Base-by-base conservation (phyloP, 2,113 vertebrate genomes). In the Dendropsophus ebraccatus region DNA sequence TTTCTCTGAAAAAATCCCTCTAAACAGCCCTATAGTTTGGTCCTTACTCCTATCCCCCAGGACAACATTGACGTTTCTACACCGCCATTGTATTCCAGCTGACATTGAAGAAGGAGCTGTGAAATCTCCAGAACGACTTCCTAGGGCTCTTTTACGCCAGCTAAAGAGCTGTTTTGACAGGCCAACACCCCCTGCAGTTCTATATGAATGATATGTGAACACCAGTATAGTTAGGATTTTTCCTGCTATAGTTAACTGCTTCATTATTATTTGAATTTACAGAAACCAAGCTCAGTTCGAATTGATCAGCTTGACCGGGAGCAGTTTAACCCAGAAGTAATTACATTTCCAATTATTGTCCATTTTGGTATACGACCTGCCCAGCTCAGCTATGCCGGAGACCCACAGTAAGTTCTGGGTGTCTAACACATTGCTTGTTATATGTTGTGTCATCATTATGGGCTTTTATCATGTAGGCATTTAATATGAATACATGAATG, bases 251-350 rank as follows among this genome's bases (percentile, higher is more conserved):
- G 14, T 37, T 77, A 32, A 56, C 30, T 88, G 1, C 85, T 5
- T 81, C 6, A 37, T 9, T 84, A 88, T 88, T 89, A 25, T 72
- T 89, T 90, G 90, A 88, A 69, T 89, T 83, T 41, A 60, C 90
- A 98, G 98, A 99, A 99, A 91, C 98, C 98, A 65, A 99, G 97
- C 91, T 99, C 98, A 0, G 98, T 99, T 91, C 96, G 98, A n/a
- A 99, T 99, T 17, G 98, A 99, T 94, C 98, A 99, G 70, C 92
- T 99, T 93, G 98, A 99, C 93, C 94, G 98, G 0, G 98, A 99
- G 89, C 98, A 99, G 91, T 99, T 99, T 94, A 99, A 99, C 92
- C 95, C 97, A 0, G 97, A 98, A 74, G 98, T 99, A 92, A 99
- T 99, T 94, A 99, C 98, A 87, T 99, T 99, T 91, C 98, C 98